phyloP scores from a whole-genome alignment of 2,888 invertebrate species.

The Alloscopus bannaensis region DNA sequence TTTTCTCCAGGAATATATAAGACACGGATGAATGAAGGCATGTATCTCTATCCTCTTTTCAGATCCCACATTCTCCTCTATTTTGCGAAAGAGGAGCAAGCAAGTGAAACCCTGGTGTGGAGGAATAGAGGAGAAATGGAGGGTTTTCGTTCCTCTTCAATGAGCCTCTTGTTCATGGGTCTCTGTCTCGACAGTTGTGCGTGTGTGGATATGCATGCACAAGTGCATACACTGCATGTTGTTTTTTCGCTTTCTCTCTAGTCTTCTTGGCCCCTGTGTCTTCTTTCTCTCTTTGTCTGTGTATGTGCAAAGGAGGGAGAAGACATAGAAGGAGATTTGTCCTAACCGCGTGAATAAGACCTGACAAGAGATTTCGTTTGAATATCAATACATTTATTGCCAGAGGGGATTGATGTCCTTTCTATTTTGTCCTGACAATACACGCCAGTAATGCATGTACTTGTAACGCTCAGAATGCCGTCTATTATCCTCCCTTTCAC shows the following conservation, averaged over 20 bases:
- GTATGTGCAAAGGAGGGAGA: constrained; percentile 3
- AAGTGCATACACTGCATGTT: too few relatives aligned
- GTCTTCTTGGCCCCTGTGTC: neutral
- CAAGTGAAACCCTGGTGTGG: constrained; percentile 18
- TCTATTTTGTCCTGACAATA: constrained; percentile 40
- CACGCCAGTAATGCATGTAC: constrained; percentile 31
- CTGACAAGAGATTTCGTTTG: constrained; percentile 69
- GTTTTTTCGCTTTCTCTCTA: neutral
- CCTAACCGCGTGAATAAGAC: constrained; percentile 63
- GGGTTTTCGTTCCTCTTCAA: constrained; percentile 45
- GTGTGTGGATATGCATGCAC: too few relatives aligned
- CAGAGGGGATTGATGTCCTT: constrained; percentile 67
- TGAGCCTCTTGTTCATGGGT: constrained; percentile 56
- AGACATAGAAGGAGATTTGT: constrained; percentile 48
- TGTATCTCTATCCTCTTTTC: too few relatives aligned
- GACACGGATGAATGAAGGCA: neutral
- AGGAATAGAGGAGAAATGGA: neutral
- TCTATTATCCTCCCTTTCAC: too few relatives aligned
- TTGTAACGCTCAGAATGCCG: too few relatives aligned
- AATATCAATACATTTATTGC: constrained; percentile 70
- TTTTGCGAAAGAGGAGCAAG: constrained; percentile 14
- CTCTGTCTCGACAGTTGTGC: too few relatives aligned
- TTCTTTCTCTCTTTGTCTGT: neutral
- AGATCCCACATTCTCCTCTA: too few relatives aligned
- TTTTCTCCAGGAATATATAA: constrained; percentile 22